These are phyloP conservation scores for Nothoprocta pentlandii DNA, from an alignment of 2,113 vertebrate species.

Conservation along the genomic window DNA sequence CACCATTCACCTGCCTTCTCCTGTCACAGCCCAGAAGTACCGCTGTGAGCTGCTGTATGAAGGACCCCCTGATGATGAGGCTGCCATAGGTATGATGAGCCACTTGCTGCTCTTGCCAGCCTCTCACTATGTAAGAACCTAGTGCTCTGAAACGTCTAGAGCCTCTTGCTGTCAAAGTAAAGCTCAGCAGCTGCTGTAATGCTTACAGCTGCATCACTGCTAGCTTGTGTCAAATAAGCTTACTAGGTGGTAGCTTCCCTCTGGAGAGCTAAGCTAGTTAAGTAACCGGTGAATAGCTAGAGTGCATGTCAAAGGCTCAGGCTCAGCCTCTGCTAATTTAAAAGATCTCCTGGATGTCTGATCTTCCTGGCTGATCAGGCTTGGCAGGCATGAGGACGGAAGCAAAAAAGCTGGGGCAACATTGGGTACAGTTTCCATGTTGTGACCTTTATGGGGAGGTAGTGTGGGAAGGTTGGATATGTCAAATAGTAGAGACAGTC, in stretches of 20 bases:
- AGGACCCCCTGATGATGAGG: conserved; percentile 92
- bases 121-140: background rate
- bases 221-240: rapidly evolving
- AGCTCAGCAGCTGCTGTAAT: rapidly evolving
- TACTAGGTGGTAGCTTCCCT: background rate
- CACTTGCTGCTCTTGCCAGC: background rate
- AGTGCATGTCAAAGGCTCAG: background rate
- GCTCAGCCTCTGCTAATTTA: background rate
- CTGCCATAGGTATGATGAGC: conserved; percentile 86
- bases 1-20: conserved; percentile 96
- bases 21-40: conserved; percentile 94
- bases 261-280: background rate
- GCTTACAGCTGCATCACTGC: background rate
- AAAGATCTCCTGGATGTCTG: background rate
- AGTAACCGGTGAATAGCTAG: background rate
- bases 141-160: rapidly evolving
- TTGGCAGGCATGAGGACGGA: background rate
- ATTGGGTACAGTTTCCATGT: rapidly evolving
- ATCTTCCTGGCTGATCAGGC: background rate
- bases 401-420: background rate
- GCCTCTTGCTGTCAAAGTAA: background rate
- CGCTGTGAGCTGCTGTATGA: conserved; percentile 96
- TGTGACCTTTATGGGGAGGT: no score
- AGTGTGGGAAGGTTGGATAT: background rate
- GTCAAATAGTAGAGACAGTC: rapidly evolving